phyloP scores from a whole-genome alignment of 2,113 vertebrate species.

The Thunnus thynnus region DNA sequence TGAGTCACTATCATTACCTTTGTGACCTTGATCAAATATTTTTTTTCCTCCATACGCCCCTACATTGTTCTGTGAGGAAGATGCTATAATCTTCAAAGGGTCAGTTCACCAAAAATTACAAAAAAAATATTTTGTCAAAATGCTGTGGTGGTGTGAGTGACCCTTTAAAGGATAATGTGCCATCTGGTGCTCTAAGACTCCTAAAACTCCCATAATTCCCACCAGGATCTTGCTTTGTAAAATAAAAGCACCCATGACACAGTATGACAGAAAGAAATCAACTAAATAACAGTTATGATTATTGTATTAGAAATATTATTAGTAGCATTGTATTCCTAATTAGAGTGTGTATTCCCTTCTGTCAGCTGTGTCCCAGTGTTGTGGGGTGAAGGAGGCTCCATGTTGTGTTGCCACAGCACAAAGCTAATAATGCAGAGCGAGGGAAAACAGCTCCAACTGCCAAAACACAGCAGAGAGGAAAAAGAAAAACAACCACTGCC shows the following conservation, averaged over 20 bases:
- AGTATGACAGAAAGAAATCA: conserved; percentile 1
- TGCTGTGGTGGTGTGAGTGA: too few relatives aligned
- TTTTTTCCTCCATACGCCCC: too few relatives aligned
- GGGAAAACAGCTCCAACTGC: conserved; percentile 56
- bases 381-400: conserved; percentile 18
- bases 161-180: too few relatives aligned
- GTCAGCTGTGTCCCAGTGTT: conserved; percentile 23
- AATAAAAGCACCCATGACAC: background rate
- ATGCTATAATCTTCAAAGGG: too few relatives aligned
- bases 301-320: conserved; percentile 3
- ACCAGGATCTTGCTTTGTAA: background rate
- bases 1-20: too few relatives aligned
- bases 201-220: background rate
- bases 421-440: conserved; percentile 61
- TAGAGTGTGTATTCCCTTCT: conserved; percentile 5
- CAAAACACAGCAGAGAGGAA: conserved; percentile 42
- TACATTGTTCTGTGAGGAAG: too few relatives aligned
- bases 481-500: conserved; percentile 38
- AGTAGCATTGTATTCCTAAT: conserved; percentile 6
- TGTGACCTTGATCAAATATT: too few relatives aligned
- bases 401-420: conserved; percentile 51
- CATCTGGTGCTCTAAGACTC: too few relatives aligned
- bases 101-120: too few relatives aligned
- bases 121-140: too few relatives aligned
- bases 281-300: background rate